Evolutionary conservation across 2,888 invertebrate genomes (phyloP), one percentile per base, ranked within the genome.

Genomic region (Lordiphosa andalusiaca): DNA sequence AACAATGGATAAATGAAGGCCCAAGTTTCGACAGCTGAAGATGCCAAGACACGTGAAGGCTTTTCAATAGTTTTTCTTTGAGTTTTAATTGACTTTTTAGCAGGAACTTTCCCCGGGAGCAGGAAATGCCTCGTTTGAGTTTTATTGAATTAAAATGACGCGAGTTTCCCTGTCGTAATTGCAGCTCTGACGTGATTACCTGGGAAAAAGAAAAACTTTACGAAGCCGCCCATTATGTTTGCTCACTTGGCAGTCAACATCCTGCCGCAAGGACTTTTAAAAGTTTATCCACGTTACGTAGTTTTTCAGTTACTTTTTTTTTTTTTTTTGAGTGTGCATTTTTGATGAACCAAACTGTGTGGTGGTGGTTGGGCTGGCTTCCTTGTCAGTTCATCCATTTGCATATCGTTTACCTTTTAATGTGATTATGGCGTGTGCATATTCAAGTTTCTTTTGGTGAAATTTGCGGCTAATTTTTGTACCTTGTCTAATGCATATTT

Each of bases 341-440:
- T 84, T 80, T 80, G 84, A 80, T 80, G 75, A 84, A 78, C 75
- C 25, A 38, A n/a, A n/a, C 2, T 2, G 25, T 40, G 44, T 49
- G 10, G 19, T 59, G 30, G 47, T 36, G 52, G 37, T 38, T n/a
- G n/a, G 36, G 21, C 7, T 30, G 52, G 71, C 75, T 82, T 77
- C 82, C 78, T 69, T 71, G 84, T 74, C 80, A 80, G 85, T 71
- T 75, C 76, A 67, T 75, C 84, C 84, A 81, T 81, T 81, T 85
- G 85, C 81, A 81, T 81, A 81, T 81, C 81, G 84, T 85, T 81
- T 83, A 81, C 81, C 71, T 59, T 81, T 81, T 85, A 85, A 81
- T 81, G 81, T 85, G 81, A 81, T 81, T 81, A 81, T 85, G 84
- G 84, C 81, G 73, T 81, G 81, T 85, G 81, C 85, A 81, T 81